Percentiles rank a stretch among this genome's conserved stretches.
phyloP scores from a whole-genome alignment of 2,888 invertebrate species.

The Agonopterix arenella region DNA sequence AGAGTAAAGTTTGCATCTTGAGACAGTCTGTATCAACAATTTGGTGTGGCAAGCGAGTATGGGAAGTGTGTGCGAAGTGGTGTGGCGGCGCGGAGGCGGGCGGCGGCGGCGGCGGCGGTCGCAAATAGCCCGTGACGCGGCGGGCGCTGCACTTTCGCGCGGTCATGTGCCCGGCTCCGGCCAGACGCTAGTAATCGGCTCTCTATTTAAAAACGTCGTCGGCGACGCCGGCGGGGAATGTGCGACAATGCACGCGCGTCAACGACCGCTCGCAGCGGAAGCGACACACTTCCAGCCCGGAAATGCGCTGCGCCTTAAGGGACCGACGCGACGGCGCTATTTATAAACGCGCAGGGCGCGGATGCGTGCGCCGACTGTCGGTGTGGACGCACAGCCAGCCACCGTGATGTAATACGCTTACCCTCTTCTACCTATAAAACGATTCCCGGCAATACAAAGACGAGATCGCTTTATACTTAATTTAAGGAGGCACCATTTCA shows the following conservation, averaged over 20 bases:
- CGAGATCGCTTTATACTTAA: no score
- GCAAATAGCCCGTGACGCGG: constrained; percentile 73
- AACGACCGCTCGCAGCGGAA: constrained; percentile 73
- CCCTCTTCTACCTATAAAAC: background rate
- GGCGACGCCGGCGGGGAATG: constrained; percentile 63
- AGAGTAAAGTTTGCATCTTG: no score
- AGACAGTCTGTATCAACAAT: background rate
- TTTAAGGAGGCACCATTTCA: no score
- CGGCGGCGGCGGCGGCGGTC: constrained; percentile 21
- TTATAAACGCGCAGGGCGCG: constrained; percentile 54
- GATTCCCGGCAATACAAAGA: no score
- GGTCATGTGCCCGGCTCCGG: constrained; percentile 62
- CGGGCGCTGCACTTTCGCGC: constrained; percentile 73
- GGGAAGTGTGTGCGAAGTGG: constrained; percentile 11
- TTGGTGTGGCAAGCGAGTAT: constrained; percentile 3
- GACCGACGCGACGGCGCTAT: constrained; percentile 52
- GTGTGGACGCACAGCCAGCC: constrained; percentile 15
- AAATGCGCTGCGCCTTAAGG: constrained; percentile 73
- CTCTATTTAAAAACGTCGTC: constrained; percentile 73
- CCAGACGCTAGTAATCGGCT: constrained; percentile 19
- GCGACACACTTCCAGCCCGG: constrained; percentile 76
- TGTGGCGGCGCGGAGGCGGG: constrained; percentile 9
- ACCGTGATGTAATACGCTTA: constrained; percentile 55
- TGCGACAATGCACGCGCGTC: constrained; percentile 68
- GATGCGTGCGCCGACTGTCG: constrained; percentile 20